Percentiles rank a stretch among this genome's conserved stretches.
Conservation (phyloP, 2,888 invertebrate genomes). For the Mythimna vitellina region DNA sequence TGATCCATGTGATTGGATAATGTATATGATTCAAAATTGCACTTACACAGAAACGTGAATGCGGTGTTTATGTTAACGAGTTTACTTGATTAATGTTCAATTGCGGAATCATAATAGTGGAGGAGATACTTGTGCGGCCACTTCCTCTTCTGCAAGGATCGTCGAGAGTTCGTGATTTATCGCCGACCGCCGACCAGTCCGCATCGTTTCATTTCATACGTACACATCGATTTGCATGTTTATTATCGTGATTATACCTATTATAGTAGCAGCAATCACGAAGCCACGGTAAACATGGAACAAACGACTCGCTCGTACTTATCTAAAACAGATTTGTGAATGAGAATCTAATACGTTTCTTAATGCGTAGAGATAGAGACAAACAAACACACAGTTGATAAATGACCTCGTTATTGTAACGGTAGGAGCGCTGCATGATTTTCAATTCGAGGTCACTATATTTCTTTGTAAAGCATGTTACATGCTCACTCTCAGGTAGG, state of each 20-base stretch:
- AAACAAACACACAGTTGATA: conserved; percentile 88
- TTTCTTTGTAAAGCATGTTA: conserved; percentile 85
- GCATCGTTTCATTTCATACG: conserved; percentile 62
- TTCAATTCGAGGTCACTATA: conserved; percentile 87
- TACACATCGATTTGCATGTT: conserved; percentile 62
- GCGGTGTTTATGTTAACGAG: conserved; percentile 72
- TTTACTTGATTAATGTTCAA: conserved; percentile 74
- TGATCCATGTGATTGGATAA: conserved; percentile 14
- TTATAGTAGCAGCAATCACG: conserved; percentile 60
- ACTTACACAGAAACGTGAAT: conserved; percentile 69
- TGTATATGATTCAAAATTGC: conserved; percentile 52
- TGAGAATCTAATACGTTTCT: conserved; percentile 69
- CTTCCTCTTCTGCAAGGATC: conserved; percentile 76
- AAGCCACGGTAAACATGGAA: conserved; percentile 54
- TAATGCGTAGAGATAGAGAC: conserved; percentile 81
- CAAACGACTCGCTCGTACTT: conserved; percentile 42
- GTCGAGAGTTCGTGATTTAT: conserved; percentile 71
- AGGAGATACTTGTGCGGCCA: conserved; percentile 66
- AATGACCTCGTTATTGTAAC: conserved; percentile 90
- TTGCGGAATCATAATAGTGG: conserved; percentile 74
- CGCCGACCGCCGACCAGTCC: conserved; percentile 57
- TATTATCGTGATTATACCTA: conserved; percentile 62
- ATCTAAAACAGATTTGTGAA: conserved; percentile 66
- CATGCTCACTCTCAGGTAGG: conserved; percentile 78
- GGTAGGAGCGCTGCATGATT: conserved; percentile 87